Conservation (phyloP, 2,888 invertebrate genomes). For the Tricholauxania praeusta region DNA sequence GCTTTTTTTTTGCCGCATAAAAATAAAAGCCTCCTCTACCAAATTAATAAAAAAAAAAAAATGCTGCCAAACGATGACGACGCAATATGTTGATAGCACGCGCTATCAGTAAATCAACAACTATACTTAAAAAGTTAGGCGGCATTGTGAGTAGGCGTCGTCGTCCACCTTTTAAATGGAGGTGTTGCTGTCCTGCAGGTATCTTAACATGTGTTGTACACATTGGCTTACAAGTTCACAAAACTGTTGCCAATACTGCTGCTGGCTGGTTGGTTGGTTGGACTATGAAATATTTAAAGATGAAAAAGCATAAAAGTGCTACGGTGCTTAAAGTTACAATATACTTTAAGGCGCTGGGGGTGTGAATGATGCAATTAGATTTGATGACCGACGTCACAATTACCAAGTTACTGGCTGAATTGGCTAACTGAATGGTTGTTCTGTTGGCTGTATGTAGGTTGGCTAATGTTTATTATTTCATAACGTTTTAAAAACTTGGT, state of each 20-base stretch:
- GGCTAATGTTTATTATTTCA: slow-evolving; percentile 34
- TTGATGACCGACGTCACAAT: slow-evolving; percentile 30
- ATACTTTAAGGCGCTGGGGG: not conserved
- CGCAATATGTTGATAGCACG: slow-evolving; percentile 9
- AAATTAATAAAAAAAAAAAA: not conserved
- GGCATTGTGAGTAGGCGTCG: no score
- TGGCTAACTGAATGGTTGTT: not conserved
- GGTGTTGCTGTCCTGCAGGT: slow-evolving; percentile 17
- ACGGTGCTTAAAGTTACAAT: no score
- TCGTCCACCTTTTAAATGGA: no score
- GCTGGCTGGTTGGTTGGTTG: no score
- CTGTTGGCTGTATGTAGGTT: not conserved
- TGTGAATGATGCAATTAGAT: slow-evolving; percentile 34
- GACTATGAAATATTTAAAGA: no score
- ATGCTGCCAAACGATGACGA: not conserved
- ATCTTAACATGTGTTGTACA: slow-evolving; percentile 6
- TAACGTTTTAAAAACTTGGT: slow-evolving; percentile 21
- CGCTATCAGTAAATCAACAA: slow-evolving; percentile 27
- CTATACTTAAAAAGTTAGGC: not conserved
- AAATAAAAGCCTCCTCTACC: slow-evolving; percentile 1
- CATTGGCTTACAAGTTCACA: not conserved
- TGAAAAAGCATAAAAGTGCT: no score
- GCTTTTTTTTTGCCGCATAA: not conserved
- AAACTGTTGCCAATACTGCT: no score
- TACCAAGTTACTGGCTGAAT: not conserved